A percentile compares a stretch with the other conserved stretches of the same genome.
phyloP scores from a whole-genome alignment of 2,113 vertebrate species.

The Microtus ochrogaster region DNA sequence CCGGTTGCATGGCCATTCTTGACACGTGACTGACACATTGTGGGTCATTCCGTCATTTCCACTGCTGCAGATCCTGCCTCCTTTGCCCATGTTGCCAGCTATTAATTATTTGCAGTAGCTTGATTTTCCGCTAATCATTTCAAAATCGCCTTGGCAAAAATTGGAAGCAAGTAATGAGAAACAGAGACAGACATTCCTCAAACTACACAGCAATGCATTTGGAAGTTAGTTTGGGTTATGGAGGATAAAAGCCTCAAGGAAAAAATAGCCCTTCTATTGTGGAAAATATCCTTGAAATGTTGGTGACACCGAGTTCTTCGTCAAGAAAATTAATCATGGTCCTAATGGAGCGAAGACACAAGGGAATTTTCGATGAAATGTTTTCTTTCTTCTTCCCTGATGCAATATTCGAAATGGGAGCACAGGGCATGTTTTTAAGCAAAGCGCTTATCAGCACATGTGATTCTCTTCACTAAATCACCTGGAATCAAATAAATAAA shows the following conservation, averaged over 20 bases:
- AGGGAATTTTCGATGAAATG: conserved; percentile 80
- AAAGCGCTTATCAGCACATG: conserved; percentile 53
- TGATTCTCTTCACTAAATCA: conserved; percentile 65
- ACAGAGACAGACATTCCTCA: conserved; percentile 46
- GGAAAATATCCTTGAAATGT: conserved; percentile 73
- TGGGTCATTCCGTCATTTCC: not conserved
- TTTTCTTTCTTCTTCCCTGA: conserved; percentile 75
- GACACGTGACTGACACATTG: not conserved
- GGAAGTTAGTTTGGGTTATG: conserved; percentile 57
- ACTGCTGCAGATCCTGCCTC: not conserved
- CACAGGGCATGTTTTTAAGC: conserved; percentile 69
- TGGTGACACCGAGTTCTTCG: conserved; percentile 69
- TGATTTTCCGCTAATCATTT: conserved; percentile 42
- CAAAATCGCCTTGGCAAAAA: conserved; percentile 58
- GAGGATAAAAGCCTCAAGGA: conserved; percentile 58
- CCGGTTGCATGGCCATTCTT: not conserved
- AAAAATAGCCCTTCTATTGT: conserved; percentile 52
- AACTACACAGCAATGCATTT: conserved; percentile 57
- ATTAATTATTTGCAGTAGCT: conserved; percentile 47
- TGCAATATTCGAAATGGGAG: conserved; percentile 71
- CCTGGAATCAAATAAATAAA: conserved; percentile 50
- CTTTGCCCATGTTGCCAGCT: not conserved
- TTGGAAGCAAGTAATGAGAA: conserved; percentile 53
- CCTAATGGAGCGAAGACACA: conserved; percentile 67
- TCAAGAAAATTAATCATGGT: conserved; percentile 76